Evolutionary conservation across 2,888 invertebrate genomes (phyloP).

Genomic region (Linyphia triangularis): DNA sequence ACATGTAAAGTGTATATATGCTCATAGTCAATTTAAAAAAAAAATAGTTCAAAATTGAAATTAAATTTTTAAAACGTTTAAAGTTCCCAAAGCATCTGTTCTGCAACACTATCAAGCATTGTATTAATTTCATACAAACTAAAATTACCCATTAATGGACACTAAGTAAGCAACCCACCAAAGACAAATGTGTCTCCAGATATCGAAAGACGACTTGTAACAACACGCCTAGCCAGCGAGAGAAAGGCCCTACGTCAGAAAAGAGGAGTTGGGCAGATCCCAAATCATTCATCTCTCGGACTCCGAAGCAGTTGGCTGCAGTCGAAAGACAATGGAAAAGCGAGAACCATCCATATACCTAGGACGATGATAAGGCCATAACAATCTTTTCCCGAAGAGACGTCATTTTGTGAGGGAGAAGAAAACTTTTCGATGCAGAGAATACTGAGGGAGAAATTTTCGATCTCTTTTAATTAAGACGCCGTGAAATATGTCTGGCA

Average conservation of each 20-base stretch:
- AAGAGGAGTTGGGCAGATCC: not conserved
- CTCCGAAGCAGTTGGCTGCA: conserved; percentile 2
- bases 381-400: conserved; percentile 61
- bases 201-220: not conserved
- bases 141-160: not conserved
- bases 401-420: conserved; percentile 61
- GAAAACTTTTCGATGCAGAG: conserved; percentile 56
- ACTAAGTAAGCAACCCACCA: no score
- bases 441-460: conserved; percentile 59
- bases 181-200: not conserved
- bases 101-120: no score
- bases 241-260: not conserved
- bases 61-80: no score
- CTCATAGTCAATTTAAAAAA: no score
- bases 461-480: conserved; percentile 75
- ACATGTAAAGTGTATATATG: no score
- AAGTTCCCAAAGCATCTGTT: no score
- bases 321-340: conserved; percentile 30
- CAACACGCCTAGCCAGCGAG: not conserved
- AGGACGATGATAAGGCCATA: conserved; percentile 53
- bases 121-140: not conserved
- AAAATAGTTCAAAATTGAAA: no score
- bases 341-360: conserved; percentile 28
- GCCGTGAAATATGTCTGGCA: conserved; percentile 75
- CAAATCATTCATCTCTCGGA: conserved; percentile 56